These are phyloP conservation scores for Takifugu flavidus DNA, from an alignment of 2,113 vertebrate species.

Conservation along the genomic window DNA sequence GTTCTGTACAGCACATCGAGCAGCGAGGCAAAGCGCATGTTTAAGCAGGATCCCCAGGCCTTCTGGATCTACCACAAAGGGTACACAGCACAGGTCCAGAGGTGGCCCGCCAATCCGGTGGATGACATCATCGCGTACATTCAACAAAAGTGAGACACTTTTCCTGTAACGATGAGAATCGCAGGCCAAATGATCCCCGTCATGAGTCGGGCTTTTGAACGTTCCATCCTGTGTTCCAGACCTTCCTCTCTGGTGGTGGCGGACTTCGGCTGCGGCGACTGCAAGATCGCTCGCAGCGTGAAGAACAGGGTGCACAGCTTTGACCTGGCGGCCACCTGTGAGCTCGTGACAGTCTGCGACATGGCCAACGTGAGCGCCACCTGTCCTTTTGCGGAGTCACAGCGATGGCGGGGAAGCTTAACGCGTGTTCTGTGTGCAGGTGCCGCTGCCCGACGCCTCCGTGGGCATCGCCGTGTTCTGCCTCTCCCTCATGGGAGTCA, in stretches of 20 bases:
- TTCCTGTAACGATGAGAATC: too few species aligned
- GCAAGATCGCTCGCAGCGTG: constrained; percentile 82
- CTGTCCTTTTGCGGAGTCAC: background rate
- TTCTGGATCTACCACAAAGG: constrained; percentile 86
- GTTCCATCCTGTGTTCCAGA: constrained; percentile 52
- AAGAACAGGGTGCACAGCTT: constrained; percentile 89
- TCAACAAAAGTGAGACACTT: constrained; percentile 73
- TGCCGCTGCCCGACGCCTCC: constrained; percentile 77
- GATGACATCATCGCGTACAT: constrained; percentile 81
- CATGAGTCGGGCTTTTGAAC: too few species aligned
- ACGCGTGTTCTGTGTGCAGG: constrained; percentile 66
- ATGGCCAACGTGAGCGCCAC: constrained; percentile 84
- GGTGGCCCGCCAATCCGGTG: constrained; percentile 86
- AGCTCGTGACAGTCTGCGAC: constrained; percentile 86
- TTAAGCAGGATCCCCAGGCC: constrained; percentile 80
- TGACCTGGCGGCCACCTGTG: constrained; percentile 83
- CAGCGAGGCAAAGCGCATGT: constrained; percentile 78
- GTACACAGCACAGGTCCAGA: constrained; percentile 82
- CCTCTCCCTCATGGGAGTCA: constrained; percentile 94
- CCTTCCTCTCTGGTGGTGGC: constrained; percentile 84
- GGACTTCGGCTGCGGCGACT: constrained; percentile 94
- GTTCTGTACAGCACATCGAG: constrained; percentile 83
- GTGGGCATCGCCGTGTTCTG: constrained; percentile 92
- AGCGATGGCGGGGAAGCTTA: background rate
- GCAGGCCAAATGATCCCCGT: too few species aligned